Evolutionary conservation across 1,140 invertebrate species (phyloP), one percentile per base, ranked within the genome.

Genomic region (Pseudomyrmex sp.): DNA sequence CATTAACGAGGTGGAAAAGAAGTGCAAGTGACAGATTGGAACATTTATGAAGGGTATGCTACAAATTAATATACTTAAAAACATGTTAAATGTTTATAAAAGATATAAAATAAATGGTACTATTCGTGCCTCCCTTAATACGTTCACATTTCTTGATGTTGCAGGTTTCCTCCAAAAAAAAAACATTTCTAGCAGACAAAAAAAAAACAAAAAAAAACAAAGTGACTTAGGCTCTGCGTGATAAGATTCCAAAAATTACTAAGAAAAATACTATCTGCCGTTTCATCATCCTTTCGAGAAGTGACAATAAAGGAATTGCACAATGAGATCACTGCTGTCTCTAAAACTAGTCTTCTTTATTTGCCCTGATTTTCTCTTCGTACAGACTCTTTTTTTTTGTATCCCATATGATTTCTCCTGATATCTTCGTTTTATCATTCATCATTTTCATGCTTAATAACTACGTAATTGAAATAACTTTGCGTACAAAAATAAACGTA

Each of bases 11-110:
- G 90, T n/a, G 93, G 93, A 61, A 93, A 92, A 13, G 90, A 94
- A 59, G 90, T 95, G 44, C 91, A 93, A 70, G 88, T 95, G 0
- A 90, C 90, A 73, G 92, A 93, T 63, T 95, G 95, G 90, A 79
- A 91, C 54, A 94, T 95, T 23, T 83, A 82, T 9, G 87, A 87
- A 23, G 93, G 93, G 5, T 93, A 92, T 75, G 93, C 93, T 54
- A 96, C 96, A 92, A 96, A 96, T 0, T 0, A 96, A 97, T 88
- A 96, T 97, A 96, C 85, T 88, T 35, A 4, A 35, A 7, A 35
- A 35, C 35, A 7, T 97, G 52, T 96, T 96, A 84, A 95, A 95
- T 74, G 92, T 97, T 0, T 95, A 95, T 52, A 94, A 95, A 58
- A 94, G 96, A 35, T 35, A 35, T 35, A 35, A 35, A 35, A 35